phyloP scores from a whole-genome alignment of 2,113 vertebrate genomes.

The Brachyhypopomus gauderio region DNA sequence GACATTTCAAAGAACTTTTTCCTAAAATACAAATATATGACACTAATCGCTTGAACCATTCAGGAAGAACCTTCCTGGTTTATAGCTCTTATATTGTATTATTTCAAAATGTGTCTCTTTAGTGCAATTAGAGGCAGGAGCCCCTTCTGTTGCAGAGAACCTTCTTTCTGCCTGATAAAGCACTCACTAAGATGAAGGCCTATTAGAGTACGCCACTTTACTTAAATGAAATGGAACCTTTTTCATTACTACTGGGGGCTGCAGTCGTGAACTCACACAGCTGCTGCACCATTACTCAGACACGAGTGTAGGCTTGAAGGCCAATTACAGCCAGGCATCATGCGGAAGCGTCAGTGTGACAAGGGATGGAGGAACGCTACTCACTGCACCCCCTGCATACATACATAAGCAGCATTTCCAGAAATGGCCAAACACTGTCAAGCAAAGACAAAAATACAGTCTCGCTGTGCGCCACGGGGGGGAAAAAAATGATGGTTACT shows the following conservation, averaged over 20 bases:
- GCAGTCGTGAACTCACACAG: conserved; percentile 37
- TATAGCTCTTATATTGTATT: background rate
- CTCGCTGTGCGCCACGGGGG: too few relatives aligned
- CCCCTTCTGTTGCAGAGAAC: conserved; percentile 56
- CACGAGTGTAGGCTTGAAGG: background rate
- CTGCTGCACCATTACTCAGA: conserved; percentile 29
- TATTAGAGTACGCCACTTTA: conserved; percentile 61
- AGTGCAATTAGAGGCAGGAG: conserved; percentile 69
- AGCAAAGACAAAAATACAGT: too few relatives aligned
- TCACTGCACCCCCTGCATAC: conserved; percentile 1
- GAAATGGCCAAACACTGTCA: too few relatives aligned
- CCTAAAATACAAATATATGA: too few relatives aligned
- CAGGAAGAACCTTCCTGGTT: background rate
- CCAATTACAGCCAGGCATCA: conserved; percentile 31
- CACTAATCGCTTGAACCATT: background rate
- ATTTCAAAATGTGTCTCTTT: conserved; percentile 50
- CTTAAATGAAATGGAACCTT: conserved; percentile 67
- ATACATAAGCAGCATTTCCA: background rate
- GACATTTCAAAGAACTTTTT: too few relatives aligned
- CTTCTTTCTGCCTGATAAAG: conserved; percentile 64
- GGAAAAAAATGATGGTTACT: too few relatives aligned
- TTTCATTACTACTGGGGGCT: conserved; percentile 54
- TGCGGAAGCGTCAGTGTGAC: conserved; percentile 24
- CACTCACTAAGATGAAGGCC: conserved; percentile 72
- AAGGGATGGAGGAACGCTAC: background rate